A percentile compares a stretch with the other conserved stretches of the same genome.
Evolutionary conservation across 2,888 invertebrate species (phyloP).

Genomic region (Stenurella melanura): DNA sequence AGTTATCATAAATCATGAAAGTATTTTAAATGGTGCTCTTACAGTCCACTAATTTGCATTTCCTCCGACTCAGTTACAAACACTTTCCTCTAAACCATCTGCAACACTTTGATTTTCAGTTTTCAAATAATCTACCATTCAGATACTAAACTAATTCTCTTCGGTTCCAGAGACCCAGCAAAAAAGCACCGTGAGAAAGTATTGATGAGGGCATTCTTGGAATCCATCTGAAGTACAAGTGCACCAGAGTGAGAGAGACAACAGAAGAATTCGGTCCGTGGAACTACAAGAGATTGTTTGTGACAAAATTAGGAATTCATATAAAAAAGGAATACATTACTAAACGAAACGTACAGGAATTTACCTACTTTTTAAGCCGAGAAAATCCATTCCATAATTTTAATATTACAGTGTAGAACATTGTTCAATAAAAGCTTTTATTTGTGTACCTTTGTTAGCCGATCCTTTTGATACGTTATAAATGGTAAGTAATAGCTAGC

Average conservation of each 20-base stretch:
- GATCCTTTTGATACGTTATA: neutral
- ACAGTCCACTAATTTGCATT: neutral
- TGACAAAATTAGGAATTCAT: constrained; percentile 40
- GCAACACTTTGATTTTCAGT: neutral
- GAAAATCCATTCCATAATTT: constrained; percentile 10
- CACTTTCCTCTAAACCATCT: neutral
- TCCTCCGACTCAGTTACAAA: neutral
- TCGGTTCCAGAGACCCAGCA: constrained; percentile 11
- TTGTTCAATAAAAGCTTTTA: neutral
- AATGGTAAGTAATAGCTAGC: neutral
- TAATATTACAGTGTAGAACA: constrained; percentile 15
- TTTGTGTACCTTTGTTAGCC: neutral
- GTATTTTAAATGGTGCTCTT: too few species aligned
- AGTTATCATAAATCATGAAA: too few species aligned
- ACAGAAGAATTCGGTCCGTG: constrained; percentile 25
- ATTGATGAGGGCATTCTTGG: constrained; percentile 48
- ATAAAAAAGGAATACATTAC: constrained; percentile 38
- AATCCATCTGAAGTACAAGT: constrained; percentile 51
- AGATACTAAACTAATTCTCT: constrained; percentile 10
- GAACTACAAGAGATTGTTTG: constrained; percentile 36
- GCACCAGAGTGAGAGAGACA: constrained; percentile 29
- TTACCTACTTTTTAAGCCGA: constrained; percentile 33
- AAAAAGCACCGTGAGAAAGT: constrained; percentile 53
- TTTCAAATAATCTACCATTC: neutral
- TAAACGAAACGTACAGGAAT: constrained; percentile 32